Base-by-base conservation (phyloP, 2,797 vertebrate genomes). In the Liparis tanakae region DNA sequence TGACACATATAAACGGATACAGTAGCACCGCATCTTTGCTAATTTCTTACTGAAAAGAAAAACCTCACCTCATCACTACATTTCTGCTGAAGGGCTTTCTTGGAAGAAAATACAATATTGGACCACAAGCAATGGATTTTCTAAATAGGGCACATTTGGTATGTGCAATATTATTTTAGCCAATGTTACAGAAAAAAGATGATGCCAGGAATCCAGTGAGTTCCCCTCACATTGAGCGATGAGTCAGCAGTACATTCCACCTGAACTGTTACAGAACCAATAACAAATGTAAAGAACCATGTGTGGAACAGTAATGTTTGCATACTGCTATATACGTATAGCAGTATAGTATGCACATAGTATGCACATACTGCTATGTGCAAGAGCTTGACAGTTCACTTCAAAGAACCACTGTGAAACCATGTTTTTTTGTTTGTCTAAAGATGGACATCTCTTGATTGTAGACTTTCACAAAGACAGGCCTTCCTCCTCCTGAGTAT, bases 391-490 rank as follows among this genome's bases (percentile, higher is more conserved):
- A 7, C n/a, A 66, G 64, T 59, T 74, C 8, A 78, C 66, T 74
- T 83, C 50, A 81, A 85, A 82, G 71, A 34, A 30, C 33, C 62
- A 57, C 51, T 17, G 61, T 54, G 30, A 67, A 72, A 72, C 57
- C 64, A 22, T 53, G 48, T 60, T 41, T 39, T 70, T 55, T 54
- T 58, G 7, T 77, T 61, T 65, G 57, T 53, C 48, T 61, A 66
- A 72, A 68, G 65, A 76, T 68, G 85, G 80, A 10, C 39, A 41
- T 9, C 39, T 13, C 39, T 41, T 41, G 10, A 41, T 41, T 41
- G 39, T 41, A 41, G 39, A 41, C 39, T 41, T 13, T 41, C 10
- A 41, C 10, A 41, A 41, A 41, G 39, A 41, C 37, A 39, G 0
- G 37, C 37, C 10, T 41, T 12, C 10, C 39, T 41, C 39, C 39